These are phyloP conservation scores for Proisotoma minuta DNA, from an alignment of 2,888 invertebrate species.

Conservation along the genomic window DNA sequence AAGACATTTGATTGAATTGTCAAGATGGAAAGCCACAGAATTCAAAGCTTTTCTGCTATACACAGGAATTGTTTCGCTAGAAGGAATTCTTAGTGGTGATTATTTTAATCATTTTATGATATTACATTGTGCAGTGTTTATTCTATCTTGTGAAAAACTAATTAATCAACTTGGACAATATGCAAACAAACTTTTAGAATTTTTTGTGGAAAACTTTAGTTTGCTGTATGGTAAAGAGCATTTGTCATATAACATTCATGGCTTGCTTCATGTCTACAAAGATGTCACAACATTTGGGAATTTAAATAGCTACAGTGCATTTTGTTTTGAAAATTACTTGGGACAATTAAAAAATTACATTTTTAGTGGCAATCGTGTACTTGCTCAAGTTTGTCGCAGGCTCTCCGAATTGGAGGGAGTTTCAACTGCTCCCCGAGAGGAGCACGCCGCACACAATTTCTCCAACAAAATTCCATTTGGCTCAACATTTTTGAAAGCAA, in stretches of 20 bases:
- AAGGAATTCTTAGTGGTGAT: constrained; percentile 19
- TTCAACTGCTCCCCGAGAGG: background rate
- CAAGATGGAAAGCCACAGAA: constrained; percentile 48
- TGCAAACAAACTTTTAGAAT: constrained; percentile 12
- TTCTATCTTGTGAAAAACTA: constrained; percentile 3
- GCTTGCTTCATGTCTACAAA: constrained; percentile 44
- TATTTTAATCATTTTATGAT: constrained; percentile 29
- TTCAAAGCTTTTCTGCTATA: constrained; percentile 46
- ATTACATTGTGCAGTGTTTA: constrained; percentile 17
- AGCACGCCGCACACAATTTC: background rate
- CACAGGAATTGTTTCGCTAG: constrained; percentile 42
- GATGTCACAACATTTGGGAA: constrained; percentile 42
- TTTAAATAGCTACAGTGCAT: constrained; percentile 42
- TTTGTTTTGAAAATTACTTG: constrained; percentile 45
- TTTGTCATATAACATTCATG: constrained; percentile 45
- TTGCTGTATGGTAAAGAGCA: constrained; percentile 36
- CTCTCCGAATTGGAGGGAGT: constrained; percentile 12
- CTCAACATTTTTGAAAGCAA: background rate
- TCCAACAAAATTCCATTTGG: background rate
- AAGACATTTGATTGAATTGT: constrained; percentile 37
- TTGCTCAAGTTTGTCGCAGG: constrained; percentile 18
- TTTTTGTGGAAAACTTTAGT: constrained; percentile 44
- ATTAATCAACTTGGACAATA: constrained; percentile 11
- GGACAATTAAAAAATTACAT: constrained; percentile 25
- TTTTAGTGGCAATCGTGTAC: background rate